Base-by-base conservation (phyloP, 2,797 vertebrate species). In the Bucorvus abyssinicus region DNA sequence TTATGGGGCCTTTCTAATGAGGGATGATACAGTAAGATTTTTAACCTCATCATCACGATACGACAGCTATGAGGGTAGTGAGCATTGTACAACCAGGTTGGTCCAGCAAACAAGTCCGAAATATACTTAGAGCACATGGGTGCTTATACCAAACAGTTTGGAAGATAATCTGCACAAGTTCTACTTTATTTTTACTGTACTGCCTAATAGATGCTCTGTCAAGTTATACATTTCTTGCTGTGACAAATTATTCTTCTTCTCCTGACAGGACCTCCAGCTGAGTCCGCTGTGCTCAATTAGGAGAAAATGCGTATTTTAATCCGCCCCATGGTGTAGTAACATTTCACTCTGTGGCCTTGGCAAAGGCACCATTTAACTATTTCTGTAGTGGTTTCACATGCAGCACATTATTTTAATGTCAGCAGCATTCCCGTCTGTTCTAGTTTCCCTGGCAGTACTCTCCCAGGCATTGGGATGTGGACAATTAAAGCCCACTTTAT, bases 251-350 rank as follows among this genome's bases (percentile, higher is more conserved):
- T 98, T 97, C 97, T 97, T 97, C 96, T 88, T 82, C 95, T 96
- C 87, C 95, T 98, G 98, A 98, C 98, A 98, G 97, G 98, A 97
- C 97, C 95, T 76, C 98, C 96, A 80, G 97, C 98, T 97, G 98
- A 97, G 96, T 97, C 97, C 40, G 95, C 97, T 97, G 80, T 97
- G 98, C 97, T 98, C 97, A 98, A 98, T 98, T 98, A 98, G 97
- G 97, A 97, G 97, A 96, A 97, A 98, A 98, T 94, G 97, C 97
- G 97, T 98, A 98, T 98, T 98, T 98, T 97, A 98, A 98, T 98
- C 98, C 95, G 81, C 98, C 97, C 97, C 65, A 95, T 95, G 96
- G 98, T 97, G 98, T 96, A 96, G 97, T 97, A 97, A 97, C 97
- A 97, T 98, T 98, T 98, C 93, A 91, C 95, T 97, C 94, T 80